phyloP scores from a whole-genome alignment of 2,113 vertebrate genomes.

The Callorhinus ursinus region DNA sequence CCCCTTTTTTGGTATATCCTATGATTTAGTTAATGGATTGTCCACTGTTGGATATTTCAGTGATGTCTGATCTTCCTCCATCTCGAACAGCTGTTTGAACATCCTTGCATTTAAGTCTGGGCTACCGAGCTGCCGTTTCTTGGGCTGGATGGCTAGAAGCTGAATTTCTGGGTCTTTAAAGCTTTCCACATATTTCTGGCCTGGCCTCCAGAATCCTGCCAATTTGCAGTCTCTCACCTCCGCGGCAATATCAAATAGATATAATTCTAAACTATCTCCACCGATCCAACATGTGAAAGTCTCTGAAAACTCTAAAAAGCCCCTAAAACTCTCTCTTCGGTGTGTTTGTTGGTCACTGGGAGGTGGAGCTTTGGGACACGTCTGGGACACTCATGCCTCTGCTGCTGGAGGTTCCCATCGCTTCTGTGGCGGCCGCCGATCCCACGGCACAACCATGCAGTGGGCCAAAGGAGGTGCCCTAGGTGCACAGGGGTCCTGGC shows the following conservation, averaged over 20 bases:
- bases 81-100: too few relatives aligned
- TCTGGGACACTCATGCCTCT: neutral
- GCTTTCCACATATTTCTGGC: neutral
- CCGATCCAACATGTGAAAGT: neutral
- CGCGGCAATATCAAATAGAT: neutral
- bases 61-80: too few relatives aligned
- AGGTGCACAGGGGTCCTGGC: neutral
- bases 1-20: too few relatives aligned
- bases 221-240: neutral
- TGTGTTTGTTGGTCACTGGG: neutral
- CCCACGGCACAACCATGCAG: fast-evolving
- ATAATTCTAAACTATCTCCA: neutral
- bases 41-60: fast-evolving
- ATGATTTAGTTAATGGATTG: too few relatives aligned
- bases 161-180: neutral
- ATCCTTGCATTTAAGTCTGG: too few relatives aligned
- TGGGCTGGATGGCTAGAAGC: too few relatives aligned
- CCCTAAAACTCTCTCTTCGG: neutral
- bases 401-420: neutral
- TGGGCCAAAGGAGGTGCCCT: neutral
- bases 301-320: neutral
- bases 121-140: too few relatives aligned
- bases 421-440: too few relatives aligned
- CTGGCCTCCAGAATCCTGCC: neutral
- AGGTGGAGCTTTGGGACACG: neutral